These are phyloP conservation scores for Amphilophus citrinellus DNA, from an alignment of 2,113 vertebrate species.

Conservation along the genomic window DNA sequence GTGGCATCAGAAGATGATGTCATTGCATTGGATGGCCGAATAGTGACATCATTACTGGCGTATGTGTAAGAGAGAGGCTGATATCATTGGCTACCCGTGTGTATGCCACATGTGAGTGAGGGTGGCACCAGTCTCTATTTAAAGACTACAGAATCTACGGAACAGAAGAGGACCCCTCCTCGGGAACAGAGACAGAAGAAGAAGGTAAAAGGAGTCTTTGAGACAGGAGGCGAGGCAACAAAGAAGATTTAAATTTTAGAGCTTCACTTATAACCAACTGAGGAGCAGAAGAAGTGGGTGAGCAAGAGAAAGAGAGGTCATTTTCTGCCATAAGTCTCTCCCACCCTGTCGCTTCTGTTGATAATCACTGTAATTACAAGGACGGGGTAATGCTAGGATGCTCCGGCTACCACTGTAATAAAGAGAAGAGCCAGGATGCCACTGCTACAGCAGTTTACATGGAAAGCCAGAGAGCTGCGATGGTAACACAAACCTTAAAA, in stretches of 20 bases:
- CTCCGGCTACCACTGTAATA: constrained; percentile 22
- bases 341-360: constrained; percentile 4
- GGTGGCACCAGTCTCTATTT: constrained; percentile 46
- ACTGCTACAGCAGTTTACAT: not conserved
- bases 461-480: not conserved
- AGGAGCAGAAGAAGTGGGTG: constrained; percentile 13
- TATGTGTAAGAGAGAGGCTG: constrained; percentile 9
- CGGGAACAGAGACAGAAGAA: rapidly evolving
- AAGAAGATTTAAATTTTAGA: not conserved
- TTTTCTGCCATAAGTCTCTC: constrained; percentile 21
- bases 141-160: constrained; percentile 28
- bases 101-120: not conserved
- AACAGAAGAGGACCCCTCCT: not conserved
- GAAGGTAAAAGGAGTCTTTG: not conserved
- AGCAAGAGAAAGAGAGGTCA: constrained; percentile 27
- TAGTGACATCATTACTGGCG: not conserved
- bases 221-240: not conserved
- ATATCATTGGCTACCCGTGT: not conserved
- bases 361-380: constrained; percentile 76
- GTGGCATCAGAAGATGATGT: constrained; percentile 42
- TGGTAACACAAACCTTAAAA: not conserved
- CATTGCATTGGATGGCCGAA: not conserved
- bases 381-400: constrained; percentile 60
- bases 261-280: not conserved
- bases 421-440: constrained; percentile 2